Conservation (phyloP, 2,888 invertebrate genomes). For the Drosophila neotestacea region DNA sequence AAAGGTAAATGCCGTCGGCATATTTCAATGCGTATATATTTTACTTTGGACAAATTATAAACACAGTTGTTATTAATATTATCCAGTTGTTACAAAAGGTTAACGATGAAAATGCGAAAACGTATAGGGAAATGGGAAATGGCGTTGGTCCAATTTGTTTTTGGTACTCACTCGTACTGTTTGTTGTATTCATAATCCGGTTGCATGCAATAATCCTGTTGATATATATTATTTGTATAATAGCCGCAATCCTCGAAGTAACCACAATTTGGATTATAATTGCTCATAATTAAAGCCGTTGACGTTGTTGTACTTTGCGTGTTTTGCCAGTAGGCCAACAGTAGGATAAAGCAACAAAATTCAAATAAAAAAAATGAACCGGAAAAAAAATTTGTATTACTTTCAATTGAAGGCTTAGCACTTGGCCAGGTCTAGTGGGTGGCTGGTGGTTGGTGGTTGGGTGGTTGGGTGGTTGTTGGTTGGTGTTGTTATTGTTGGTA, state of each 20-base stretch:
- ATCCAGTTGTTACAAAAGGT: constrained; percentile 31
- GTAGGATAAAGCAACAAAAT: constrained; percentile 11
- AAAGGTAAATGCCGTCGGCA: constrained; percentile 26
- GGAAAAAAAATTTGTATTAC: background rate
- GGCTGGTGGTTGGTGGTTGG: background rate
- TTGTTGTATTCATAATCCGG: constrained; percentile 84
- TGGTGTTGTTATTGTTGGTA: background rate
- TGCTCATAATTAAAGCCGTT: constrained; percentile 79
- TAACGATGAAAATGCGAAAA: constrained; percentile 8
- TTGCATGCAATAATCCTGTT: constrained; percentile 84
- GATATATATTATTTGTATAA: constrained; percentile 82
- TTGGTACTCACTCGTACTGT: constrained; percentile 83
- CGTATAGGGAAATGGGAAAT: constrained; percentile 1
- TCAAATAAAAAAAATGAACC: constrained; percentile 7
- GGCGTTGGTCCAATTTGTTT: constrained; percentile 25
- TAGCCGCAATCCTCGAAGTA: constrained; percentile 84
- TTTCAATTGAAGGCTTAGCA: constrained; percentile 3
- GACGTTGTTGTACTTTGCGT: constrained; percentile 40
- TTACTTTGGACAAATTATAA: background rate
- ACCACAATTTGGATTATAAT: constrained; percentile 85
- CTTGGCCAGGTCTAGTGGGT: constrained; percentile 5
- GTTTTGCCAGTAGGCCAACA: constrained; percentile 21
- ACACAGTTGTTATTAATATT: constrained; percentile 21
- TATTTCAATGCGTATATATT: constrained; percentile 7
- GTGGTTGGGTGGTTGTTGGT: background rate